Evolutionary conservation across 2,113 vertebrate genomes (phyloP).

Genomic region (Scortum barcoo): DNA sequence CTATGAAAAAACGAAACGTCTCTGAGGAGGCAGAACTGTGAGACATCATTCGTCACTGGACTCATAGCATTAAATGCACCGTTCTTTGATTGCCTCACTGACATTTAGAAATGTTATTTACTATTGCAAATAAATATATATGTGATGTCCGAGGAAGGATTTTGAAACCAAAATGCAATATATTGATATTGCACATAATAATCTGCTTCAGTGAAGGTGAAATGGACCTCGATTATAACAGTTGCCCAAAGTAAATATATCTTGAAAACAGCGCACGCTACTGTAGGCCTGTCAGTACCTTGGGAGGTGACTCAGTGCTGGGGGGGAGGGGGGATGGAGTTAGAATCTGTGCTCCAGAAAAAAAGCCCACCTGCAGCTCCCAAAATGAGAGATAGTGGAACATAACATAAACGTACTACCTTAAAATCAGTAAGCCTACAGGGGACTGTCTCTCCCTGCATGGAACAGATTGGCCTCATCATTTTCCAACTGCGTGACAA

Average conservation of each 20-base stretch:
- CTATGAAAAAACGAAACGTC: slow-evolving; percentile 17
- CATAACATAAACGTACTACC: slow-evolving; percentile 55
- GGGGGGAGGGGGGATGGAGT: background rate
- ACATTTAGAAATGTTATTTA: slow-evolving; percentile 50
- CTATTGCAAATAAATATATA: slow-evolving; percentile 44
- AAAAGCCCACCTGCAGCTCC: slow-evolving; percentile 67
- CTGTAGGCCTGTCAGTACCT: slow-evolving; percentile 28
- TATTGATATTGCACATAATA: slow-evolving; percentile 41
- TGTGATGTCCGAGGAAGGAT: slow-evolving; percentile 8
- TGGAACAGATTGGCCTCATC: slow-evolving; percentile 75
- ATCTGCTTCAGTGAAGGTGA: slow-evolving; percentile 53
- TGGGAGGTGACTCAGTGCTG: slow-evolving; percentile 22
- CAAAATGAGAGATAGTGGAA: slow-evolving; percentile 69
- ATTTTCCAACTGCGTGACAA: slow-evolving; percentile 71
- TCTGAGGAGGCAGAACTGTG: slow-evolving; percentile 1
- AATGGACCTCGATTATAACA: slow-evolving; percentile 46
- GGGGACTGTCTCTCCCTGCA: slow-evolving; percentile 68
- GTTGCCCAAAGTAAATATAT: slow-evolving; percentile 49
- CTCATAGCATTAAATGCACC: slow-evolving; percentile 31
- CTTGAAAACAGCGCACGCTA: slow-evolving; percentile 27
- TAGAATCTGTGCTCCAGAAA: slow-evolving; percentile 26
- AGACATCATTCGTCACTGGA: slow-evolving; percentile 36
- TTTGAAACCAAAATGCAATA: slow-evolving; percentile 47
- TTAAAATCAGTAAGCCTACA: slow-evolving; percentile 72
- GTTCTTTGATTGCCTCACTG: slow-evolving; percentile 41